Percentiles rank a stretch among this genome's conserved stretches.
phyloP scores from a whole-genome alignment of 53 echinoderm and acorn worm genomes.

The Astropecten irregularis region DNA sequence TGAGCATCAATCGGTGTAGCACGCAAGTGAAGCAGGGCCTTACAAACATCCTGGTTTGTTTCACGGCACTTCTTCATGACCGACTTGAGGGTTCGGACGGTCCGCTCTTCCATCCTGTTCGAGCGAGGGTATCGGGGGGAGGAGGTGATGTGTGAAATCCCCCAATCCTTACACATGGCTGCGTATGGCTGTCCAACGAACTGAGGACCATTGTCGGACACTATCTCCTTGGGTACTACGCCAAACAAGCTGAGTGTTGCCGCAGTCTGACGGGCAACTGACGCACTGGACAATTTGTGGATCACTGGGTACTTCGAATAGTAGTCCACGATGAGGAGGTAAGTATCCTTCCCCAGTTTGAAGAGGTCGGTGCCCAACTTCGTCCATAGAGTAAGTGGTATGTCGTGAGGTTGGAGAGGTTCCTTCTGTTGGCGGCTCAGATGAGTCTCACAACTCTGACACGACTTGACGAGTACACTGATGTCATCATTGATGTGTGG shows the following conservation, averaged over 20 bases:
- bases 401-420: too few relatives aligned
- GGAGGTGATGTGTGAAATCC: constrained; percentile 63
- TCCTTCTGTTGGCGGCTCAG: too few relatives aligned
- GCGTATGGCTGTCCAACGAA: constrained; percentile 48
- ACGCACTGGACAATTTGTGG: constrained; percentile 23
- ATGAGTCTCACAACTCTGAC: too few relatives aligned
- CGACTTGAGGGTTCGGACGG: constrained; percentile 63
- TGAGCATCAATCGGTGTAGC: constrained; percentile 64
- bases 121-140: constrained; percentile 70
- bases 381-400: constrained; percentile 43
- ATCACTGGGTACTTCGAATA: too few relatives aligned
- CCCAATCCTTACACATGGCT: constrained; percentile 61
- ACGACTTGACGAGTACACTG: not conserved
- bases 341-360: constrained; percentile 3
- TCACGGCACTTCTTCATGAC: too few relatives aligned
- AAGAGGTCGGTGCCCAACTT: constrained; percentile 61
- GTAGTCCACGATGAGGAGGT: constrained; percentile 44
- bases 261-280: not conserved
- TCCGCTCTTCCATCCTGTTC: constrained; percentile 70
- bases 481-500: constrained; percentile 35
- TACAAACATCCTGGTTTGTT: constrained; percentile 53
- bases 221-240: too few relatives aligned
- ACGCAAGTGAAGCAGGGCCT: constrained; percentile 28
- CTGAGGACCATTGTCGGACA: too few relatives aligned
- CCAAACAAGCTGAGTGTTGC: too few relatives aligned